Evolutionary conservation across 2,888 invertebrate species (phyloP).

Genomic region (Perizoma flavofasciatum): DNA sequence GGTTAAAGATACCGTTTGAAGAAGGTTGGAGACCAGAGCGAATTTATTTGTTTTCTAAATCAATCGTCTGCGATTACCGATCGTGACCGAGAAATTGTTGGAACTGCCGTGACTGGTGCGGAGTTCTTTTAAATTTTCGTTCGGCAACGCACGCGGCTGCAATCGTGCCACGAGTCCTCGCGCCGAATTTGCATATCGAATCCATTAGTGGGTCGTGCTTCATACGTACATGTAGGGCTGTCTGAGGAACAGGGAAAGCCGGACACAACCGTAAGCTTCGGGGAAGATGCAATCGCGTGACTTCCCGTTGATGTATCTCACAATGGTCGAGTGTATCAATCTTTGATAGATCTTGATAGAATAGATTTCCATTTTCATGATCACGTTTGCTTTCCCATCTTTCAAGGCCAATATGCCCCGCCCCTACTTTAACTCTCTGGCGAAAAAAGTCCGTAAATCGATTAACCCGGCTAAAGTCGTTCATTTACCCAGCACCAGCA

Average conservation of each 20-base stretch:
- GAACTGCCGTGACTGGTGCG: constrained; percentile 19
- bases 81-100: constrained; percentile 45
- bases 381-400: no score
- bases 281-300: no score
- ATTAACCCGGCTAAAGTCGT: no score
- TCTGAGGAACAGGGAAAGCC: constrained; percentile 1
- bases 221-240: constrained; percentile 11
- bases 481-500: no score
- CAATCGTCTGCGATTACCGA: constrained; percentile 32
- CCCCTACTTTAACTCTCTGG: no score
- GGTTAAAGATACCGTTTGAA: constrained; percentile 33
- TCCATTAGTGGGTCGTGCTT: constrained; percentile 37
- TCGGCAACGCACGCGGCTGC: constrained; percentile 32
- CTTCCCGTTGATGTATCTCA: no score
- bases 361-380: no score
- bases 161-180: constrained; percentile 37
- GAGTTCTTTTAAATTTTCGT: constrained; percentile 19
- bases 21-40: constrained; percentile 32
- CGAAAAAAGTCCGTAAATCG: no score
- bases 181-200: constrained; percentile 41
- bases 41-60: constrained; percentile 36
- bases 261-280: constrained; percentile 1
- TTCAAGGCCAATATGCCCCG: no score
- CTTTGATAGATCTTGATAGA: no score
- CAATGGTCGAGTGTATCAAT: no score